Base-by-base conservation (phyloP, 1,140 invertebrate species). In the Popillia japonica region DNA sequence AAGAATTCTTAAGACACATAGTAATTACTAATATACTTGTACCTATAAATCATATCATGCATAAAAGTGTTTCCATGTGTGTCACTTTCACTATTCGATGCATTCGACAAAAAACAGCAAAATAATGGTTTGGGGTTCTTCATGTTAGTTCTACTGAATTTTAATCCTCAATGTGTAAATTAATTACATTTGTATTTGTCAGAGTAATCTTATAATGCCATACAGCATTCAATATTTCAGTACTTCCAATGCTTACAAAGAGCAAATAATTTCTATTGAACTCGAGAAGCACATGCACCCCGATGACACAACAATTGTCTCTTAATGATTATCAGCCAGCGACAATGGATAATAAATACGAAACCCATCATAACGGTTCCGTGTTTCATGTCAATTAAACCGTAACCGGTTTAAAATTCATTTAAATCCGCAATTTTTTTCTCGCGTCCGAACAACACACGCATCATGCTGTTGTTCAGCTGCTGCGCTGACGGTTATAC, bases 341-440 rank as follows among this genome's bases (percentile, higher is more conserved):
- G 22, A 68, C 22, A 3, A 68, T 20, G 20, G 22, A 11, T 68
- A 68, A 68, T 68, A 27, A 68, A 68, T 8, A 10, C 6, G 4
- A 34, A 68, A 68, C 27, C 11, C 27, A 68, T 68, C 61, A 68
- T 27, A 22, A 68, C 0, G 14, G 17, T 7, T 20, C 22, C 61
- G 6, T 68, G 61, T 68, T 68, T 68, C 27, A 22, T 34, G 61
- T n/a, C 61, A 68, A 68, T 27, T 68, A 68, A 68, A 10, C 23
- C 23, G 2, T 17, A 34, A 68, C 27, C 61, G 61, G 17, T 68
- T 68, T 68, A 68, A 68, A 68, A 68, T 68, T 68, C 61, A 68
- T 68, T 27, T 68, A 14, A 68, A 68, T 68, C 11, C 27, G 9
- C 27, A 3, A 9, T 68, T 68, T 68, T n/a, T 68, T 68, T 22